Evolutionary conservation across 2,888 invertebrate genomes (phyloP).

Genomic region (Melanotus villosus): DNA sequence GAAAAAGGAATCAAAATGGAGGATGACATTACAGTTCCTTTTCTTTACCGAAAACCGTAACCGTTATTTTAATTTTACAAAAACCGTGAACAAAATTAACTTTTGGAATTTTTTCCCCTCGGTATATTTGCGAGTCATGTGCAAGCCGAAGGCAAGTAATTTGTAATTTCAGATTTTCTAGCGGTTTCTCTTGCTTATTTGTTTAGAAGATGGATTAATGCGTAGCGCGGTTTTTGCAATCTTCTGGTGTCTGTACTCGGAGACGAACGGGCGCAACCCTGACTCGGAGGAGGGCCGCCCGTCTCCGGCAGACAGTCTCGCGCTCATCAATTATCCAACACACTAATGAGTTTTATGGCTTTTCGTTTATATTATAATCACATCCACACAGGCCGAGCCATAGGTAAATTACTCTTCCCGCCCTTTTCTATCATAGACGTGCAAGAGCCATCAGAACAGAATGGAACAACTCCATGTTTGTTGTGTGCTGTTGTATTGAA

Average conservation of each 20-base stretch:
- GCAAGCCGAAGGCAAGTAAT: slow-evolving; percentile 37
- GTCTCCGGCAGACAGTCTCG: slow-evolving; percentile 51
- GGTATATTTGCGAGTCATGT: slow-evolving; percentile 28
- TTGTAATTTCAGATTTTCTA: slow-evolving; percentile 36
- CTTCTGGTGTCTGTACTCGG: slow-evolving; percentile 29
- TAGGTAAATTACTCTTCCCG: slow-evolving; percentile 50
- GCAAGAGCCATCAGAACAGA: slow-evolving; percentile 28
- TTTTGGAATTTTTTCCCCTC: slow-evolving; percentile 24
- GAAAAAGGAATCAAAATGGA: slow-evolving; percentile 3
- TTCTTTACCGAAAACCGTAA: slow-evolving; percentile 25
- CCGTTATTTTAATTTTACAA: slow-evolving; percentile 39
- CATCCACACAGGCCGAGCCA: slow-evolving; percentile 49
- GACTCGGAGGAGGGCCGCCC: slow-evolving; percentile 49
- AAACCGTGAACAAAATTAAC: slow-evolving; percentile 36
- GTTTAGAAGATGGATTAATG: slow-evolving; percentile 41
- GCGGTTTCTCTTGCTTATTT: slow-evolving; percentile 36
- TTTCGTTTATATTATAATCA: slow-evolving; percentile 60
- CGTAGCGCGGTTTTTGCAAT: slow-evolving; percentile 38
- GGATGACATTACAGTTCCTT: slow-evolving; percentile 10
- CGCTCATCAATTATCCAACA: slow-evolving; percentile 60
- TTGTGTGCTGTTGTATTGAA: slow-evolving; percentile 5
- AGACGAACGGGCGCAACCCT: slow-evolving; percentile 45
- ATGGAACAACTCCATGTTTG: slow-evolving; percentile 20
- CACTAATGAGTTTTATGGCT: slow-evolving; percentile 63
- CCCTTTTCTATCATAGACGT: slow-evolving; percentile 47